Conservation (phyloP, 2,888 invertebrate species). For the Nysson spinosus region DNA sequence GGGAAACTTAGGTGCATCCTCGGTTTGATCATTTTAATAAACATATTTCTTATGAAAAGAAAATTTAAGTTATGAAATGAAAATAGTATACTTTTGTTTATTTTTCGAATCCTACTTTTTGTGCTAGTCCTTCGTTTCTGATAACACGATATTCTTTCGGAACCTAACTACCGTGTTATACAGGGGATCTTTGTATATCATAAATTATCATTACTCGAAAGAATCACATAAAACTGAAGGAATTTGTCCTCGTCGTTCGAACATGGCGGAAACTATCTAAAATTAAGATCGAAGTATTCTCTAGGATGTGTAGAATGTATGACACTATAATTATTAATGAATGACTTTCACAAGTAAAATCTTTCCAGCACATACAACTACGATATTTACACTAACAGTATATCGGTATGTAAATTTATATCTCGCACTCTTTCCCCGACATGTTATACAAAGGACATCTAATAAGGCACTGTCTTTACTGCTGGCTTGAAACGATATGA, state of each 20-base stretch:
- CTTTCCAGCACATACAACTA: conserved; percentile 18
- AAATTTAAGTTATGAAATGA: no score
- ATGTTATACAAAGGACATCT: conserved; percentile 54
- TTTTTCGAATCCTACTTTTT: no score
- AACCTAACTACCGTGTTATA: no score
- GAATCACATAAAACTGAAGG: not conserved
- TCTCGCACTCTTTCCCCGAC: conserved; percentile 57
- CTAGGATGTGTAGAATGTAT: not conserved
- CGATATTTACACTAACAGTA: conserved; percentile 47
- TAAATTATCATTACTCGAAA: no score
- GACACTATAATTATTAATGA: no score
- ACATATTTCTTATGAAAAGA: no score
- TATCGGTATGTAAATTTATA: conserved; percentile 37
- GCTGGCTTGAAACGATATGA: conserved; percentile 56
- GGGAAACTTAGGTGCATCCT: no score
- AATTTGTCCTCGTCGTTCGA: not conserved
- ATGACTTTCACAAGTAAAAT: not conserved
- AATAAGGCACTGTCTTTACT: conserved; percentile 66
- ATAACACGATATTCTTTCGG: no score
- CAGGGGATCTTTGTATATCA: no score
- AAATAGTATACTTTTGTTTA: no score
- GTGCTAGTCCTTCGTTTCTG: no score
- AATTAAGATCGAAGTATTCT: not conserved
- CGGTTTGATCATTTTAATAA: no score
- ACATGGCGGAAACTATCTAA: not conserved